Conservation (phyloP, 1,140 invertebrate species). For the Arion vulgaris region DNA sequence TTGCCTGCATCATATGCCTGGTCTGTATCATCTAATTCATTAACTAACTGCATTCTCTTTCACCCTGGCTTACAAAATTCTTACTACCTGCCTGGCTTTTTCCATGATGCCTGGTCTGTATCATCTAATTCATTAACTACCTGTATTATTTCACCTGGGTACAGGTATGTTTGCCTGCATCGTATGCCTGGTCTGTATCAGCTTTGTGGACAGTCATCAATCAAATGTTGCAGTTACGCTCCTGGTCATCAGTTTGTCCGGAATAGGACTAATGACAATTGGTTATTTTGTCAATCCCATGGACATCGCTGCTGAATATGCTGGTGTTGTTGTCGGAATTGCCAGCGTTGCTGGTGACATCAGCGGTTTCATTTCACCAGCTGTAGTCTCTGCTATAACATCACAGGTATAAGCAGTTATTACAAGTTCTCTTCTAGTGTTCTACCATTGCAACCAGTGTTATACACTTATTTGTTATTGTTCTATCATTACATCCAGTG, state of each 20-base stretch:
- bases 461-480: too few relatives aligned
- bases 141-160: too few relatives aligned
- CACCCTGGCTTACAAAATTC: too few relatives aligned
- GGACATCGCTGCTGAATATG: conserved; percentile 84
- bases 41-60: too few relatives aligned
- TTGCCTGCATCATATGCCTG: too few relatives aligned
- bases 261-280: conserved; percentile 82
- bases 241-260: conserved; percentile 82
- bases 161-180: conserved; percentile 59
- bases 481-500: too few relatives aligned
- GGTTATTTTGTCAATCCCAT: conserved; percentile 88
- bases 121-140: too few relatives aligned
- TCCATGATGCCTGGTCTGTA: too few relatives aligned
- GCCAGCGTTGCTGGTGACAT: conserved; percentile 65
- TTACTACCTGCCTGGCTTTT: too few relatives aligned
- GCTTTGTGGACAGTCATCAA: conserved; percentile 59
- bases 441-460: too few relatives aligned
- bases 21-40: too few relatives aligned
- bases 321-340: conserved; percentile 65
- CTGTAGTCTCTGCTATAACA: conserved; percentile 58
- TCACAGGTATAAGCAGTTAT: conserved; percentile 56
- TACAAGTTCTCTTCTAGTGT: too few relatives aligned
- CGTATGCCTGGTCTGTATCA: conserved; percentile 58
- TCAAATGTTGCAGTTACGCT: conserved; percentile 83
- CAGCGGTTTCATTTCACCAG: conserved; percentile 64